Percentiles rank a stretch among this genome's conserved stretches.
Conservation (phyloP, 2,113 vertebrate genomes). For the Dipodomys merriami region DNA sequence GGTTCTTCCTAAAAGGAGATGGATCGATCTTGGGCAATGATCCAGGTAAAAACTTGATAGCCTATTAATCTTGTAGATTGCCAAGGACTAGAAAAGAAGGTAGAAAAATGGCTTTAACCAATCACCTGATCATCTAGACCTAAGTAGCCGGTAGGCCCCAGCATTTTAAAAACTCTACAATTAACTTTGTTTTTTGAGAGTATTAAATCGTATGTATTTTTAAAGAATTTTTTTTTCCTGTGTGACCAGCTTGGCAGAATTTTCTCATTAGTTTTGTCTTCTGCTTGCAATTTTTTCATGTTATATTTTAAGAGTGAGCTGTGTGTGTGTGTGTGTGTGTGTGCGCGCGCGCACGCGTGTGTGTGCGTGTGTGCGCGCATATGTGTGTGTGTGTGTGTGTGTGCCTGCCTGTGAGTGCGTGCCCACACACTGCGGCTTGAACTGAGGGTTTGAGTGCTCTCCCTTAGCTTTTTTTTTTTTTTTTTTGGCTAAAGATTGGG, state of each 20-base stretch:
- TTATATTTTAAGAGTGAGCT: neutral
- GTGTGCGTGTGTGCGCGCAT: no score
- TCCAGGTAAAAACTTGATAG: neutral
- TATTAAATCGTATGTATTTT: neutral
- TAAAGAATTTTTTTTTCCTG: neutral
- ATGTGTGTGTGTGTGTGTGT: no score
- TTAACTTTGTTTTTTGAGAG: neutral
- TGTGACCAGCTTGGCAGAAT: neutral
- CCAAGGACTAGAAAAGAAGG: neutral
- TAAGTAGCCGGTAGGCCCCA: neutral
- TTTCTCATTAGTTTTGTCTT: slow-evolving; percentile 16
- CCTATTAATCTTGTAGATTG: neutral
- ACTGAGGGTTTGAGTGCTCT: no score
- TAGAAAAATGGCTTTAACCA: neutral
- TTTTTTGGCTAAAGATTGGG: no score
- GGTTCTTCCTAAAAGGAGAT: slow-evolving; percentile 17
- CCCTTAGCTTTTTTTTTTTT: no score
- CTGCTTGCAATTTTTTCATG: neutral
- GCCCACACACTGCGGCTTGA: no score
- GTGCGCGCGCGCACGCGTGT: no score
- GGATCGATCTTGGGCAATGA: neutral
- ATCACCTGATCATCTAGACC: neutral
- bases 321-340: no score
- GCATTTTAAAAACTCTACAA: neutral
- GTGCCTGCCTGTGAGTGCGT: no score